Conservation (phyloP, 2,113 vertebrate species). For the Zosterops borbonicus region DNA sequence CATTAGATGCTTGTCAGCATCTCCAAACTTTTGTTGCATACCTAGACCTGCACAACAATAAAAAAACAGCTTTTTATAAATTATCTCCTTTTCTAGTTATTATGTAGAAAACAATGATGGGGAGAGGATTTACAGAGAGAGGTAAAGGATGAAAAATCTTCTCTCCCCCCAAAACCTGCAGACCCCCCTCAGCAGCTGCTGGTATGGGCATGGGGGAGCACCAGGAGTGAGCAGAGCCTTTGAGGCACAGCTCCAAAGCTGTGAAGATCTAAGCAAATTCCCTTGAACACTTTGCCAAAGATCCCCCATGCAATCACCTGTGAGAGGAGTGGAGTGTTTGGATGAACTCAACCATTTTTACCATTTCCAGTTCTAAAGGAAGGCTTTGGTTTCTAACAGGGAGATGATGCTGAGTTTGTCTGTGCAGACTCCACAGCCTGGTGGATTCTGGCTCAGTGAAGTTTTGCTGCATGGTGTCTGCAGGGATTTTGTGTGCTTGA, state of each 20-base stretch:
- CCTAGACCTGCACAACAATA: background rate
- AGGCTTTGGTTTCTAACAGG: background rate
- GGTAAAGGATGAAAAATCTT: background rate
- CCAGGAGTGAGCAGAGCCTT: background rate
- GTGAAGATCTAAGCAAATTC: background rate
- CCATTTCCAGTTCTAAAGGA: background rate
- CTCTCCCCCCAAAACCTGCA: background rate
- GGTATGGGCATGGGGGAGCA: background rate
- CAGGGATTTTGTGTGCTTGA: background rate
- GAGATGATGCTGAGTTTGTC: background rate
- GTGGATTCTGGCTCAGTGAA: background rate
- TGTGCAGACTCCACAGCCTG: background rate
- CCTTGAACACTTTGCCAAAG: background rate
- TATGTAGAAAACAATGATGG: no score
- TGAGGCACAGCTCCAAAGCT: background rate
- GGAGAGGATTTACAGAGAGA: background rate
- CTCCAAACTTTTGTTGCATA: background rate
- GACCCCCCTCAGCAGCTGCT: background rate
- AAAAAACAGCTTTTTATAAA: background rate
- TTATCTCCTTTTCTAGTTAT: background rate
- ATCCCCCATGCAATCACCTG: background rate
- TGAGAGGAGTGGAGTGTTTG: background rate
- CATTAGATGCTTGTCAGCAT: fast-evolving
- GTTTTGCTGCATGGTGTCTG: background rate
- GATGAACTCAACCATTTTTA: background rate